These are phyloP conservation scores for Sinelater perroti DNA, from an alignment of 2,888 invertebrate genomes.

Conservation along the genomic window DNA sequence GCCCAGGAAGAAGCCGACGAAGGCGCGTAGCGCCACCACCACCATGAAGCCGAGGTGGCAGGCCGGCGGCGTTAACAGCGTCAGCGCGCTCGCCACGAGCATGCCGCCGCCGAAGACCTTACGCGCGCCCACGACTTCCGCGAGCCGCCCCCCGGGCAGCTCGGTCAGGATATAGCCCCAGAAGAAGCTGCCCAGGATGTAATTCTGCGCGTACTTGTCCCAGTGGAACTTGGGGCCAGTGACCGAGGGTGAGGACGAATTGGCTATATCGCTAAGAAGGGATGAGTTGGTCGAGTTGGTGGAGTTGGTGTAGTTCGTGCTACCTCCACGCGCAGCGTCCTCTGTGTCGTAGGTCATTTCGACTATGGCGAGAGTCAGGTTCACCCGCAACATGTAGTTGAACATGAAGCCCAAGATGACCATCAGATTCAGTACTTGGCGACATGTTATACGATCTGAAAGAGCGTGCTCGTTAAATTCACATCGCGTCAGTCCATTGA, in stretches of 20 bases:
- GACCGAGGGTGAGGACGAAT: background rate
- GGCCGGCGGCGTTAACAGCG: constrained; percentile 81
- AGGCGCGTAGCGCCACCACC: constrained; percentile 75
- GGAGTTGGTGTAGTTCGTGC: constrained; percentile 24
- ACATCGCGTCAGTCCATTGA: too few species aligned
- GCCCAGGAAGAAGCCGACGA: constrained; percentile 67
- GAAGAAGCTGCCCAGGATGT: constrained; percentile 87
- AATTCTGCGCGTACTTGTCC: constrained; percentile 81
- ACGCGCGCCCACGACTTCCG: constrained; percentile 83
- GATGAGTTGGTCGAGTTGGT: background rate
- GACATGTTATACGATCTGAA: constrained; percentile 70
- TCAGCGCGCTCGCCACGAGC: constrained; percentile 80
- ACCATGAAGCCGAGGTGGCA: constrained; percentile 75
- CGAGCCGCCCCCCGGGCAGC: constrained; percentile 85
- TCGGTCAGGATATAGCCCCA: constrained; percentile 93
- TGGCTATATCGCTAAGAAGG: background rate
- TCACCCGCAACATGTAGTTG: constrained; percentile 88
- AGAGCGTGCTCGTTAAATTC: too few species aligned
- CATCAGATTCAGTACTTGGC: constrained; percentile 83
- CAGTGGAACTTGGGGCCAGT: constrained; percentile 73
- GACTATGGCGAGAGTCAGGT: constrained; percentile 86
- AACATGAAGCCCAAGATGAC: constrained; percentile 89
- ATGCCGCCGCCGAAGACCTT: constrained; percentile 88
- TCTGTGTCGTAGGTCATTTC: constrained; percentile 71
- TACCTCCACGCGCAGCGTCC: constrained; percentile 46